Conservation (phyloP, 2,797 vertebrate genomes). For the Antennarius maculatus region DNA sequence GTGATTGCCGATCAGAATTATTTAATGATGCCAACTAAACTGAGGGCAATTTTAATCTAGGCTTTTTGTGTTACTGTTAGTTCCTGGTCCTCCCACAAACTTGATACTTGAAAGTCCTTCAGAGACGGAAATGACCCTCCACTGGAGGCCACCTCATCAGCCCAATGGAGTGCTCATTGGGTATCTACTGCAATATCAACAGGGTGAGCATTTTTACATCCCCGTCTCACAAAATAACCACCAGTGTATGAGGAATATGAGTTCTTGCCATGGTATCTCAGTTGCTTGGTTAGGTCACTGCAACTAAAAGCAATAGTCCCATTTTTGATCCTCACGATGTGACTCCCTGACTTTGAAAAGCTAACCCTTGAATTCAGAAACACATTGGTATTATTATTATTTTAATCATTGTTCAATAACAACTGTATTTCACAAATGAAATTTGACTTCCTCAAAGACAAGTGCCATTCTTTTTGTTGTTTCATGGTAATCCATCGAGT, state of each 20-base stretch:
- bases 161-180: constrained; percentile 84
- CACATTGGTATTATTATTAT: too few relatives aligned
- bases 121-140: constrained; percentile 84
- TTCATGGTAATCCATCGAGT: too few relatives aligned
- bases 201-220: constrained; percentile 68
- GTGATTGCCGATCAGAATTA: constrained; percentile 11
- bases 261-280: background rate
- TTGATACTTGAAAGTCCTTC: constrained; percentile 85
- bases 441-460: too few relatives aligned
- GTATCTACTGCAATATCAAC: constrained; percentile 84
- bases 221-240: background rate
- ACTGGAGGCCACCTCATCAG: constrained; percentile 83
- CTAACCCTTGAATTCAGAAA: too few relatives aligned
- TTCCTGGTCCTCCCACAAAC: constrained; percentile 82
- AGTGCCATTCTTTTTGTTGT: too few relatives aligned
- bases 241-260: background rate
- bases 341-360: too few relatives aligned
- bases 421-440: too few relatives aligned
- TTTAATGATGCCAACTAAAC: constrained; percentile 1
- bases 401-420: too few relatives aligned
- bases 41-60: constrained; percentile 18
- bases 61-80: constrained; percentile 69
- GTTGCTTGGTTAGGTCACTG: too few relatives aligned
- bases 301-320: too few relatives aligned
- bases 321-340: too few relatives aligned